These are phyloP conservation scores for Neodontobutis hainanensis DNA, from an alignment of 2,113 vertebrate genomes.

Conservation along the genomic window DNA sequence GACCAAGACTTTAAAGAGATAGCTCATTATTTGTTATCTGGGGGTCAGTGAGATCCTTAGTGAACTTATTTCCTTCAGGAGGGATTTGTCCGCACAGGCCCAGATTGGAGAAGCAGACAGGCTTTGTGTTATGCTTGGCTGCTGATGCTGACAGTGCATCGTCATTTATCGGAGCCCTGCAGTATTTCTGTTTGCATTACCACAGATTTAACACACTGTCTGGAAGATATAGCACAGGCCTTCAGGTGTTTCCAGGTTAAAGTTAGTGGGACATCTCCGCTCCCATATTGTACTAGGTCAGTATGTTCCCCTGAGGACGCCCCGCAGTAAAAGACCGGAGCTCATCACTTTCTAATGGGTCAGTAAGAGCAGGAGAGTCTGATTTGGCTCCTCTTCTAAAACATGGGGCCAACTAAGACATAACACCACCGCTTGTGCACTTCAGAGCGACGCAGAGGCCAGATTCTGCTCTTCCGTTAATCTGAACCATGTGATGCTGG, in stretches of 20 bases:
- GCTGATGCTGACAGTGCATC: too few species aligned
- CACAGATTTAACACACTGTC: too few species aligned
- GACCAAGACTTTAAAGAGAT: too few species aligned
- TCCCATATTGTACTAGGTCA: slow-evolving; percentile 42
- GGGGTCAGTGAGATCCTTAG: too few species aligned
- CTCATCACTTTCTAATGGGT: slow-evolving; percentile 45
- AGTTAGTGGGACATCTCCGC: slow-evolving; percentile 25
- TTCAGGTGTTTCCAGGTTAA: slow-evolving; percentile 15
- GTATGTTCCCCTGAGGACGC: slow-evolving; percentile 47
- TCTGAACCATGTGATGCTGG: slow-evolving; percentile 53
- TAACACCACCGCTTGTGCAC: slow-evolving; percentile 49
- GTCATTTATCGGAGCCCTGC: too few species aligned
- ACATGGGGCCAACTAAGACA: slow-evolving; percentile 54
- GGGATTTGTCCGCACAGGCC: too few species aligned
- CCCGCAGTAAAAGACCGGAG: slow-evolving; percentile 39
- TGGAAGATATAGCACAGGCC: too few species aligned
- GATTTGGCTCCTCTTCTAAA: slow-evolving; percentile 25
- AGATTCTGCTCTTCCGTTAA: slow-evolving; percentile 42
- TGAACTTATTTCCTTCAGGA: too few species aligned
- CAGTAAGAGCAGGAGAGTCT: slow-evolving; percentile 46
- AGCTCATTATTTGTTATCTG: too few species aligned
- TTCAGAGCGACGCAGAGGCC: slow-evolving; percentile 32
- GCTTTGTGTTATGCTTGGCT: too few species aligned
- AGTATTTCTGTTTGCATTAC: too few species aligned
- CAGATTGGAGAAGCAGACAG: too few species aligned